These are phyloP conservation scores for Paedocypris micromegethes DNA, from an alignment of 2,797 vertebrate species.

Conservation along the genomic window DNA sequence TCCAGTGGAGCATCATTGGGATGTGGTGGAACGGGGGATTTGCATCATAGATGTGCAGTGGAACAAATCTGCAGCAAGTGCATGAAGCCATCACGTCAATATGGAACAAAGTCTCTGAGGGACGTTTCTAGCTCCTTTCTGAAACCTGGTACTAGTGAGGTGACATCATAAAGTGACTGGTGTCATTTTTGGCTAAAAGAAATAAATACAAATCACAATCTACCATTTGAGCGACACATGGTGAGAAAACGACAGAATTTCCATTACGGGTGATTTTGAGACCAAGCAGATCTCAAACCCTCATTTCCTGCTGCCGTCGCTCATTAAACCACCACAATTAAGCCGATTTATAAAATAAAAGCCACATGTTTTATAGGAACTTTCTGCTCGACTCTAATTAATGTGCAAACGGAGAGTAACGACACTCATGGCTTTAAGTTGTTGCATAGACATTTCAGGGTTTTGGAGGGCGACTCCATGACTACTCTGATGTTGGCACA, in stretches of 20 bases:
- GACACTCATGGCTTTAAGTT: constrained; percentile 11
- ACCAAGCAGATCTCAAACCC: constrained; percentile 5
- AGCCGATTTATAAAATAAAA: constrained; percentile 6
- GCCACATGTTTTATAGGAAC: constrained; percentile 8
- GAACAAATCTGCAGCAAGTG: too few relatives aligned
- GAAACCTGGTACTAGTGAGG: too few relatives aligned
- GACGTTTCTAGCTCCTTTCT: too few relatives aligned
- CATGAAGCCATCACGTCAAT: too few relatives aligned
- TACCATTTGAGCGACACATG: too few relatives aligned
- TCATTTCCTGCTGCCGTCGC: constrained; percentile 14
- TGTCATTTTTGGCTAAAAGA: too few relatives aligned
- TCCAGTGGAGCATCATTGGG: too few relatives aligned
- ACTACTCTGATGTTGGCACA: constrained; percentile 21
- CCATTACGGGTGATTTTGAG: constrained; percentile 14
- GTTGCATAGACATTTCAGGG: constrained; percentile 22
- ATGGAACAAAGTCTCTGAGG: too few relatives aligned
- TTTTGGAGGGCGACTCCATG: constrained; percentile 1
- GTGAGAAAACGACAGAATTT: background rate
- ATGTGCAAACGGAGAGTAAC: constrained; percentile 9
- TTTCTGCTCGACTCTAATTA: constrained; percentile 21
- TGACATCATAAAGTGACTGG: too few relatives aligned
- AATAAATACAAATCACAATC: too few relatives aligned
- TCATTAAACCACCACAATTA: constrained; percentile 27
- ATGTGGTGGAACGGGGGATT: too few relatives aligned
- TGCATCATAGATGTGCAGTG: too few relatives aligned